A percentile compares a stretch with the other conserved stretches of the same genome.
These are phyloP conservation scores for Gouania willdenowi DNA, from an alignment of 2,797 vertebrate genomes.

Conservation along the genomic window DNA sequence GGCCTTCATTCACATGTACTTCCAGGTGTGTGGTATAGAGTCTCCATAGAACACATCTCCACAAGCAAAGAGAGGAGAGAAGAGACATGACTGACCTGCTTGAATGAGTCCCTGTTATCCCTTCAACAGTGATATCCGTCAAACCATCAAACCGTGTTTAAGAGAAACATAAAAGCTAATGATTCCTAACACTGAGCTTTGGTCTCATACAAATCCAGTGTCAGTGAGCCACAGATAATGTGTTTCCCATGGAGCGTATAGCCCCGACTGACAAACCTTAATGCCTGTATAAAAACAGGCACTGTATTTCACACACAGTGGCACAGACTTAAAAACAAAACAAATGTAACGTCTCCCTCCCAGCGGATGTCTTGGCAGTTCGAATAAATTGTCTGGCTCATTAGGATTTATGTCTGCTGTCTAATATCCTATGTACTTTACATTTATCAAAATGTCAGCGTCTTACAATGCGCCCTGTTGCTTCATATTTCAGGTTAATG, in stretches of 20 bases:
- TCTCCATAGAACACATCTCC: conserved; percentile 29
- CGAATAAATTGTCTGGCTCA: conserved; percentile 52
- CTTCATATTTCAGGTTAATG: conserved; percentile 58
- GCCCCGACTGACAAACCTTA: conserved; percentile 15
- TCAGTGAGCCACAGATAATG: not conserved
- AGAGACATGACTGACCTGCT: conserved; percentile 10
- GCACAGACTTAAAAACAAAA: no score
- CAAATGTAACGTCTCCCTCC: no score
- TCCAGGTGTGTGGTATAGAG: no score
- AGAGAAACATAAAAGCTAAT: conserved; percentile 13
- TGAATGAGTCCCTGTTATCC: conserved; percentile 3
- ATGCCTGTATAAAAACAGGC: conserved; percentile 7
- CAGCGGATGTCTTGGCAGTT: conserved; percentile 25
- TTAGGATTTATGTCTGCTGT: conserved; percentile 67
- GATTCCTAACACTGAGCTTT: conserved; percentile 1
- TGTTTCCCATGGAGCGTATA: conserved; percentile 2
- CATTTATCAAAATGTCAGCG: conserved; percentile 72
- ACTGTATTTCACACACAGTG: no score
- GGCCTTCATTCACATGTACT: no score
- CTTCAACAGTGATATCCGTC: conserved; percentile 26
- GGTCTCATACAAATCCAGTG: conserved; percentile 1
- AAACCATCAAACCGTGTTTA: no score
- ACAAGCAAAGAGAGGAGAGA: conserved; percentile 18
- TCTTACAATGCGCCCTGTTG: conserved; percentile 45
- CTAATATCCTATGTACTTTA: conserved; percentile 60